Evolutionary conservation across 2,888 invertebrate species (phyloP).

Genomic region (Pollenia amentaria): DNA sequence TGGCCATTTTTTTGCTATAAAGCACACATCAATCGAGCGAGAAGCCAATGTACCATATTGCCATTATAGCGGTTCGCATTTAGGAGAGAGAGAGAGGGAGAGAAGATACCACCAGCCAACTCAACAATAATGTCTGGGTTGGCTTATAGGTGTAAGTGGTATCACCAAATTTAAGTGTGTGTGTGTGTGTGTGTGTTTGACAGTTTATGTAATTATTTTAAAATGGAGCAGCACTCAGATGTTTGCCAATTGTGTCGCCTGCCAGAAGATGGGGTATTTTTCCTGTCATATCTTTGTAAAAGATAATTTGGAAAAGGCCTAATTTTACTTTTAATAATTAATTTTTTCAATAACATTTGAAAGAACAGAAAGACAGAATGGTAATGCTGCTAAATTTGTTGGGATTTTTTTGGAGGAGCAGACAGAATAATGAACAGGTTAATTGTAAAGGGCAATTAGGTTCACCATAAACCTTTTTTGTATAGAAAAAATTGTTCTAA

Average conservation of each 20-base stretch:
- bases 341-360: slow-evolving; percentile 19
- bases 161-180: too few species aligned
- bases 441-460: neutral
- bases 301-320: neutral
- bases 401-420: neutral
- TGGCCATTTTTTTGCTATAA: slow-evolving; percentile 46
- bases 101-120: neutral
- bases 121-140: slow-evolving; percentile 7
- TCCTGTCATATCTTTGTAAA: neutral
- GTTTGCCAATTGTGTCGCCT: slow-evolving; percentile 8
- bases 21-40: slow-evolving; percentile 1
- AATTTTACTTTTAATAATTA: slow-evolving; percentile 46
- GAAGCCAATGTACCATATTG: slow-evolving; percentile 5
- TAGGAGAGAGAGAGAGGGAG: neutral
- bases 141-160: neutral
- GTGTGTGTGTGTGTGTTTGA: neutral
- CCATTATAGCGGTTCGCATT: neutral
- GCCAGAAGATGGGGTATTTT: neutral
- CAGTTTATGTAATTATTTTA: neutral
- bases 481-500: too few species aligned
- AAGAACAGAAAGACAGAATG: neutral
- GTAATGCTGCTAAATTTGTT: neutral
- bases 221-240: slow-evolving; percentile 3
- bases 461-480: too few species aligned
- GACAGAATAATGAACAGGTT: neutral